phyloP scores from a whole-genome alignment of 92 coral and sea anemone genomes.

The Nematostella vectensis region DNA sequence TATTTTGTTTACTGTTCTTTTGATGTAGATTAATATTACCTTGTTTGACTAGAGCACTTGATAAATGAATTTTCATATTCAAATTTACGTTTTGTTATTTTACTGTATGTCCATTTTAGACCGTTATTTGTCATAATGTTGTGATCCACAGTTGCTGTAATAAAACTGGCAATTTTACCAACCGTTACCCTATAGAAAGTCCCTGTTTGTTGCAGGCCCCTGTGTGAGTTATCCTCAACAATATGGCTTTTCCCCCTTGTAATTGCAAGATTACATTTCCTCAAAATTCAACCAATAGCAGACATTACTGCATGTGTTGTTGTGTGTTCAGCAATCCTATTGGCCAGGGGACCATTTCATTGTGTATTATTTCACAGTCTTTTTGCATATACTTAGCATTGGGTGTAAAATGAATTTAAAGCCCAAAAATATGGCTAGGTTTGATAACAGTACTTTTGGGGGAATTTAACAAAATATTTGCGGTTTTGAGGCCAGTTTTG shows the following conservation, averaged over 20 bases:
- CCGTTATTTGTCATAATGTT: too few relatives aligned
- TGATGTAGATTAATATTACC: too few relatives aligned
- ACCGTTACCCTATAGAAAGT: constrained; percentile 18
- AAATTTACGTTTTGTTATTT: constrained; percentile 3
- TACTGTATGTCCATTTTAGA: too few relatives aligned
- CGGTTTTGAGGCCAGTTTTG: neutral
- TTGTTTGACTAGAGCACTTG: constrained; percentile 11
- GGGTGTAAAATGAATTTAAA: constrained; percentile 10
- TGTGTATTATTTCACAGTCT: neutral
- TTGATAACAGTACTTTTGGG: constrained; percentile 5
- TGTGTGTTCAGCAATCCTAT: constrained; percentile 10
- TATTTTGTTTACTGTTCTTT: neutral
- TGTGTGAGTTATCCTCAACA: constrained; percentile 11
- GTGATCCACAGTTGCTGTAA: constrained; percentile 18
- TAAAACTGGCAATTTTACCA: constrained; percentile 10
- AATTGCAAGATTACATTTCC: constrained; percentile 21
- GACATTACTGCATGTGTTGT: constrained; percentile 12
- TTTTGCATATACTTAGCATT: too few relatives aligned
- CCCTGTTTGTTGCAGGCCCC: too few relatives aligned
- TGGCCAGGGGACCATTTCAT: neutral
- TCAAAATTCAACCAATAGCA: constrained; percentile 19
- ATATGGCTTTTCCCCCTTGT: constrained; percentile 16
- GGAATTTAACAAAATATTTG: neutral
- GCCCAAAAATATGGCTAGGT: constrained; percentile 8
- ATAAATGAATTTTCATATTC: constrained; percentile 31